Conservation (phyloP, 2,113 vertebrate genomes). For the Dicerorhinus sumatrensis region DNA sequence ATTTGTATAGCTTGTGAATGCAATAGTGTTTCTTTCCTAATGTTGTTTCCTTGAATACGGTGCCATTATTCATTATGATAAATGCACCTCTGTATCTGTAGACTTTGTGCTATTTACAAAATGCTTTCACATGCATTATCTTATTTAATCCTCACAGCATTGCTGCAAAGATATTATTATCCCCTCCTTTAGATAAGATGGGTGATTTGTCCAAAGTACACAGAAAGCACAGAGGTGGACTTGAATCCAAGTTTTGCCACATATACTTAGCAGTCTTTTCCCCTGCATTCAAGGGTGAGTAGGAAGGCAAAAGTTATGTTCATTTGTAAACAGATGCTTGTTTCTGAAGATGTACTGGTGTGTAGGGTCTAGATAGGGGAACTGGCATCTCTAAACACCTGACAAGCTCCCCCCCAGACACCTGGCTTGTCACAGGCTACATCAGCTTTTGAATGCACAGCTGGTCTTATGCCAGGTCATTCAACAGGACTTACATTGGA, state of each 20-base stretch:
- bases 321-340: neutral
- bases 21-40: slow-evolving; percentile 11
- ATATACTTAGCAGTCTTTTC: neutral
- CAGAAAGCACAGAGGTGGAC: neutral
- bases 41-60: slow-evolving; percentile 45
- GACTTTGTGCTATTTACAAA: slow-evolving; percentile 66
- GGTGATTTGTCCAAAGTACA: slow-evolving; percentile 55
- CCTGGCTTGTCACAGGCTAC: neutral
- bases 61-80: slow-evolving; percentile 64
- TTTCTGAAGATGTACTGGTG: neutral
- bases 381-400: neutral
- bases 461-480: neutral
- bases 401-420: neutral
- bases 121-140: slow-evolving; percentile 48
- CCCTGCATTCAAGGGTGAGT: neutral
- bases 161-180: slow-evolving; percentile 40
- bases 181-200: slow-evolving; percentile 52
- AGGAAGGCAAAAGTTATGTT: neutral
- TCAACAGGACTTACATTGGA: neutral
- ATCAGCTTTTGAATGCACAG: neutral
- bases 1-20: slow-evolving; percentile 39
- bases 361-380: neutral
- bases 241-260: slow-evolving; percentile 40
- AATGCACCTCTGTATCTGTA: slow-evolving; percentile 60
- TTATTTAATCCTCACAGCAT: slow-evolving; percentile 48